These are phyloP conservation scores for Morbakka virulenta DNA, from an alignment of 30 jellyfish, hydroid and myxozoan genomes.

Conservation along the genomic window DNA sequence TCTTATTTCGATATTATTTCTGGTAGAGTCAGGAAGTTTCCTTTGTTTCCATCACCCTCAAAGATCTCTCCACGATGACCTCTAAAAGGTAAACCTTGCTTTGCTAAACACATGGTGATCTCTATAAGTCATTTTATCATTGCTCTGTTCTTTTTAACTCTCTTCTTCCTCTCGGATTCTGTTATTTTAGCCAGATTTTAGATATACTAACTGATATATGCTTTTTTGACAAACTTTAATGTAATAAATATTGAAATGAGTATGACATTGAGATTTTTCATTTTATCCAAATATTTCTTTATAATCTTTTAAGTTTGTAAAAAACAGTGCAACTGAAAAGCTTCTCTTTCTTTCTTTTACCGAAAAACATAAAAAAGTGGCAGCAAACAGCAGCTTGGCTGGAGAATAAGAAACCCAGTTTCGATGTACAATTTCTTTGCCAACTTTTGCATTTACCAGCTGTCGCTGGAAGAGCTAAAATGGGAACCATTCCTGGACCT, in stretches of 20 bases:
- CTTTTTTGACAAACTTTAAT: neutral
- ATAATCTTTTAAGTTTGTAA: neutral
- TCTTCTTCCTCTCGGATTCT: neutral
- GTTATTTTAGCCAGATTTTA: neutral
- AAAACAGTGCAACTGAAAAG: neutral
- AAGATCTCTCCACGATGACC: neutral
- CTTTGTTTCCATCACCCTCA: conserved; percentile 37
- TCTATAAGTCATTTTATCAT: neutral
- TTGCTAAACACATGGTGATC: neutral
- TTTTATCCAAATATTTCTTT: neutral
- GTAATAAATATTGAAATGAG: neutral
- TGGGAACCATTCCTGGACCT: conserved; percentile 37
- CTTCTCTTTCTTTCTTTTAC: neutral
- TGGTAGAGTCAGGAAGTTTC: conserved; percentile 39
- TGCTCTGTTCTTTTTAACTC: neutral
- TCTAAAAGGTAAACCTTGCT: neutral
- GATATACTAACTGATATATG: neutral
- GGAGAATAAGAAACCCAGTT: conserved; percentile 34
- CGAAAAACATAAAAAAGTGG: conserved; percentile 26
- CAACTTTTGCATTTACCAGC: conserved; percentile 23
- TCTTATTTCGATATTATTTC: conserved; percentile 28
- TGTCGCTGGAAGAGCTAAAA: conserved; percentile 38
- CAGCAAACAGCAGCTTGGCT: conserved; percentile 32
- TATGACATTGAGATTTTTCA: neutral
- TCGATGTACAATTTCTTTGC: conserved; percentile 21